Percentiles rank a stretch among this genome's conserved stretches.
These are phyloP conservation scores for Ptyas mucosa DNA, from an alignment of 2,113 vertebrate species.

Conservation along the genomic window DNA sequence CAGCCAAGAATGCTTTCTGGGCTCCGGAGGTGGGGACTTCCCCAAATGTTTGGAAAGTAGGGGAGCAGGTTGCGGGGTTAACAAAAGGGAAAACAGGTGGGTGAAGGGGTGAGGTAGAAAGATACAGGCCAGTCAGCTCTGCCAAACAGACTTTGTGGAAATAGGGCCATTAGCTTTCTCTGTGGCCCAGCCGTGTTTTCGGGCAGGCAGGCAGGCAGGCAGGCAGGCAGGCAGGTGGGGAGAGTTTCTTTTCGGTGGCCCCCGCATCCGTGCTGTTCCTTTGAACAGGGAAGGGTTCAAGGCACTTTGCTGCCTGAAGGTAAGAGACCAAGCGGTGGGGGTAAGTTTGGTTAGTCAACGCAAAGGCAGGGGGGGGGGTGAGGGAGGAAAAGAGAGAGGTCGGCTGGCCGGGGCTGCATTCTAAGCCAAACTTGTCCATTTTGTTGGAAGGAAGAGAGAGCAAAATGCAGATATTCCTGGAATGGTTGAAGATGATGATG, in stretches of 20 bases:
- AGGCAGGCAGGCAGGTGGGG: too few species aligned
- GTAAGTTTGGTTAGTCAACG: not conserved
- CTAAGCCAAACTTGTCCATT: not conserved
- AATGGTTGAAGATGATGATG: not conserved
- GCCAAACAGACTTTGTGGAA: not conserved
- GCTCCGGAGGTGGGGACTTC: not conserved
- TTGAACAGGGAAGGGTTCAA: not conserved
- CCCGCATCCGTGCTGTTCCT: not conserved
- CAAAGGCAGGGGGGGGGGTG: not conserved
- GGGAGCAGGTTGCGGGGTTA: not conserved
- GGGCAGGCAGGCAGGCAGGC: too few species aligned
- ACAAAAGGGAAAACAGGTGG: not conserved
- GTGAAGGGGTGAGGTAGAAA: not conserved
- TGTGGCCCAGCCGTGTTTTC: not conserved
- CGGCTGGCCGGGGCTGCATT: not conserved
- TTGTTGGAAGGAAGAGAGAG: not conserved
- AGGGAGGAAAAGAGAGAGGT: not conserved
- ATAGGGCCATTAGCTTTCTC: not conserved
- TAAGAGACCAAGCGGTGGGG: not conserved
- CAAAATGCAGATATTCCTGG: not conserved
- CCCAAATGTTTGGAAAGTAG: not conserved
- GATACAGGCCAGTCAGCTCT: not conserved
- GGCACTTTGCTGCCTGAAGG: not conserved
- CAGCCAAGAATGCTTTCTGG: not conserved
- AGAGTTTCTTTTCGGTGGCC: not conserved